Conservation (phyloP, 1,140 invertebrate species). For the Drosophila nigrodunni region DNA sequence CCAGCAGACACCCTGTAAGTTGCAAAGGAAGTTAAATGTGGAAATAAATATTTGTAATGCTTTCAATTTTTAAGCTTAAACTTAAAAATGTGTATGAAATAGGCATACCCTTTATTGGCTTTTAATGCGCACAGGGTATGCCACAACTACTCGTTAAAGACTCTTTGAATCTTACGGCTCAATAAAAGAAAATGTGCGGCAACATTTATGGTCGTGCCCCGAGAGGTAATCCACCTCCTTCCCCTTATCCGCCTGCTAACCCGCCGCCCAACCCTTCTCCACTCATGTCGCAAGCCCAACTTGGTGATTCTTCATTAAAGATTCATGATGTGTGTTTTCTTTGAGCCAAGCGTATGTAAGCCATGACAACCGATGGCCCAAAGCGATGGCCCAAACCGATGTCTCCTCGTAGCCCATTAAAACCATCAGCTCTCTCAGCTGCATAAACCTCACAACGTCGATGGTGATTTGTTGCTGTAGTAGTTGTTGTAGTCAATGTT, state of each 20-base stretch:
- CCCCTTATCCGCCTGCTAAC: not conserved
- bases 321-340: constrained; percentile 82
- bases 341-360: constrained; percentile 50
- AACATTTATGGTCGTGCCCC: constrained; percentile 60
- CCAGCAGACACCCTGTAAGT: not conserved
- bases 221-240: constrained; percentile 14
- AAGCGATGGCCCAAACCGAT: constrained; percentile 33
- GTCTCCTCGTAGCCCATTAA: constrained; percentile 33
- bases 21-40: not conserved
- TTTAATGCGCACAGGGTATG: constrained; percentile 16
- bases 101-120: not conserved
- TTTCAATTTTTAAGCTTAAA: not conserved
- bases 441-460: constrained; percentile 28
- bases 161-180: constrained; percentile 70
- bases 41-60: not conserved
- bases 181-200: constrained; percentile 79
- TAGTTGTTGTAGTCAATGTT: constrained; percentile 33
- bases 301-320: constrained; percentile 82
- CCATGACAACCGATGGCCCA: constrained; percentile 37
- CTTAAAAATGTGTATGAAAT: no score
- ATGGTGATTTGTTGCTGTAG: constrained; percentile 33
- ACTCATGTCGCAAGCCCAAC: constrained; percentile 32
- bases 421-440: constrained; percentile 35
- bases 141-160: constrained; percentile 16
- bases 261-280: constrained; percentile 10